Conservation (phyloP, 2,113 vertebrate genomes). For the Eudyptes chrysolophus region DNA sequence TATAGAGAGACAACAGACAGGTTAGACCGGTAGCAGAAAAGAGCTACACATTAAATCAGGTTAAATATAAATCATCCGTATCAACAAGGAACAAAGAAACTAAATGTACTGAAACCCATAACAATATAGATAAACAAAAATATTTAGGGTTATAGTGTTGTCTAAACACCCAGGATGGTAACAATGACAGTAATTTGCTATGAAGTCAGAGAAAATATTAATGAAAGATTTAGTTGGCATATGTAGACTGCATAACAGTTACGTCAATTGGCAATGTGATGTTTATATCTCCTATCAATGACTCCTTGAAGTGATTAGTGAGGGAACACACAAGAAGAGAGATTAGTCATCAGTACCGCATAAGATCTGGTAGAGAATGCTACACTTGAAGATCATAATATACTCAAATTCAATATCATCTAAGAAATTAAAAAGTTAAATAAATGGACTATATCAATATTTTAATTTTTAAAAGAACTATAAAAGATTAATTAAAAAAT, state of each 20-base stretch:
- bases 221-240: neutral
- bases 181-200: neutral
- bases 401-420: neutral
- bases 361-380: neutral
- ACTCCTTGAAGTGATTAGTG: neutral
- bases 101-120: neutral
- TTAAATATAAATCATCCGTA: neutral
- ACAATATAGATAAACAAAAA: neutral
- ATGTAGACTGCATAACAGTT: neutral
- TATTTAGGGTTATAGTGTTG: neutral
- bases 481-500: neutral
- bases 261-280: neutral
- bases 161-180: neutral
- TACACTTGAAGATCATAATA: neutral
- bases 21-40: neutral
- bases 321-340: neutral
- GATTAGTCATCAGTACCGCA: neutral
- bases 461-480: neutral
- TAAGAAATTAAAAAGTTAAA: neutral
- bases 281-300: neutral
- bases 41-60: neutral
- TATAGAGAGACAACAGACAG: neutral
- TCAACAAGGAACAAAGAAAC: neutral
- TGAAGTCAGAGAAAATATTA: neutral
- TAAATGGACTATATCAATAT: neutral